Percentiles rank a stretch among this genome's conserved stretches.
Evolutionary conservation across 2,113 vertebrate species (phyloP).

Genomic region (Fukomys damarensis): DNA sequence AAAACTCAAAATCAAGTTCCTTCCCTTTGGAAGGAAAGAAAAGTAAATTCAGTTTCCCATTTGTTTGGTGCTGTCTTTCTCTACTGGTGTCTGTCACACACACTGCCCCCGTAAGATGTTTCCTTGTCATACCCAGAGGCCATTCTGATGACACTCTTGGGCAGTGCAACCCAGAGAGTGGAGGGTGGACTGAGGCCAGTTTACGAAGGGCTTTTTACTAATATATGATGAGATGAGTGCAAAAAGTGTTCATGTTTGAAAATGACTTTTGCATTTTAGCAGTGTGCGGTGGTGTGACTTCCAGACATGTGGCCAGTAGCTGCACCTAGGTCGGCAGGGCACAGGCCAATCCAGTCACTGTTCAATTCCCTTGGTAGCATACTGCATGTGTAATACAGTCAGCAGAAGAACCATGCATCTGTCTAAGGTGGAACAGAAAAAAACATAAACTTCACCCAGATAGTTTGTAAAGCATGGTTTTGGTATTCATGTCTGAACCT

Average conservation of each 20-base stretch:
- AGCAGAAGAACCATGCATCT: neutral
- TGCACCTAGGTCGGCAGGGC: neutral
- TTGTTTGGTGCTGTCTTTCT: neutral
- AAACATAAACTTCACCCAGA: neutral
- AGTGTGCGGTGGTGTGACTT: neutral
- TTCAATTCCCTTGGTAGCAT: neutral
- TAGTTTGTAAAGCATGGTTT: neutral
- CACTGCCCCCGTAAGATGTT: neutral
- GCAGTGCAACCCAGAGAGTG: neutral
- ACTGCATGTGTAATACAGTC: neutral
- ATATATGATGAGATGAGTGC: neutral
- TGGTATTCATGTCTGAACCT: neutral
- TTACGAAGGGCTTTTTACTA: neutral
- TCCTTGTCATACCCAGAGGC: neutral
- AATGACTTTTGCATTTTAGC: neutral
- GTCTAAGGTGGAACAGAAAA: neutral
- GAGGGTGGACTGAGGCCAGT: neutral
- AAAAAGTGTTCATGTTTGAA: neutral
- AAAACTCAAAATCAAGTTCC: slow-evolving; percentile 46
- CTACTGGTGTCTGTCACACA: neutral
- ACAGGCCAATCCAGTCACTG: neutral
- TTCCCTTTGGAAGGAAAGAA: slow-evolving; percentile 57
- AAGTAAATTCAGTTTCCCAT: slow-evolving; percentile 22
- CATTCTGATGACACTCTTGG: neutral
- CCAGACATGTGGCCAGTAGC: neutral